Percentiles rank a stretch among this genome's conserved stretches.
Conservation (phyloP, 2,797 vertebrate genomes). For the Poecilia gillii region DNA sequence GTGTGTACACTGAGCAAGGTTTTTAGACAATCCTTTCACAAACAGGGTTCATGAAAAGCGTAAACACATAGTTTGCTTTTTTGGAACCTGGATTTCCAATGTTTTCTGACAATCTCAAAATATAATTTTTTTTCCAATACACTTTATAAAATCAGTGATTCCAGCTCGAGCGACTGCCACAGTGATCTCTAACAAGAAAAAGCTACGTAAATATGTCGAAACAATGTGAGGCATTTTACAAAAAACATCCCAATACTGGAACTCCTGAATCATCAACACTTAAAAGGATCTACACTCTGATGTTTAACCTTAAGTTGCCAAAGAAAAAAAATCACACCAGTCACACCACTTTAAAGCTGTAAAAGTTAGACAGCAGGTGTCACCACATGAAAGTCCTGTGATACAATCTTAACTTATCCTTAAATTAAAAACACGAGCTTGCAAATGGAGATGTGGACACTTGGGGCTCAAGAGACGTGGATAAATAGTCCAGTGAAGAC, state of each 20-base stretch:
- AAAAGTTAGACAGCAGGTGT: conserved; percentile 35
- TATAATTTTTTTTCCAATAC: conserved; percentile 22
- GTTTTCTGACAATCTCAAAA: conserved; percentile 23
- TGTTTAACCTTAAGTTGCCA: conserved; percentile 78
- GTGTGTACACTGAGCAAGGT: conserved; percentile 39
- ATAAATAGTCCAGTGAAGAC: conserved; percentile 41
- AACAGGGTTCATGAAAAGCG: conserved; percentile 39
- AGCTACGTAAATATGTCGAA: conserved; percentile 22
- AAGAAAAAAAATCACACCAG: conserved; percentile 89
- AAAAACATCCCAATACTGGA: conserved; percentile 55
- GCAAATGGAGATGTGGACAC: conserved; percentile 6
- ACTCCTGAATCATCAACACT: conserved; percentile 53
- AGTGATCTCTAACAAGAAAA: conserved; percentile 36
- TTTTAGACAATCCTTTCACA: conserved; percentile 23
- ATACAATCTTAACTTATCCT: conserved; percentile 17
- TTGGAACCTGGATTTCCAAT: conserved; percentile 24
- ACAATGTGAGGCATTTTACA: conserved; percentile 24
- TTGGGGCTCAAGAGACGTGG: conserved; percentile 32
- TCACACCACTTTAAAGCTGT: conserved; percentile 75
- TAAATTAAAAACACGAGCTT: conserved; percentile 23
- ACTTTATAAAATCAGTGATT: conserved; percentile 39
- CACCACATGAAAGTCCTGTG: conserved; percentile 23
- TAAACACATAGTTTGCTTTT: conserved; percentile 34
- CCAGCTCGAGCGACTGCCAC: conserved; percentile 15
- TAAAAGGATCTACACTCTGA: conserved; percentile 51